phyloP scores from a whole-genome alignment of 1,140 invertebrate species.

The Conopomorpha cramerella region DNA sequence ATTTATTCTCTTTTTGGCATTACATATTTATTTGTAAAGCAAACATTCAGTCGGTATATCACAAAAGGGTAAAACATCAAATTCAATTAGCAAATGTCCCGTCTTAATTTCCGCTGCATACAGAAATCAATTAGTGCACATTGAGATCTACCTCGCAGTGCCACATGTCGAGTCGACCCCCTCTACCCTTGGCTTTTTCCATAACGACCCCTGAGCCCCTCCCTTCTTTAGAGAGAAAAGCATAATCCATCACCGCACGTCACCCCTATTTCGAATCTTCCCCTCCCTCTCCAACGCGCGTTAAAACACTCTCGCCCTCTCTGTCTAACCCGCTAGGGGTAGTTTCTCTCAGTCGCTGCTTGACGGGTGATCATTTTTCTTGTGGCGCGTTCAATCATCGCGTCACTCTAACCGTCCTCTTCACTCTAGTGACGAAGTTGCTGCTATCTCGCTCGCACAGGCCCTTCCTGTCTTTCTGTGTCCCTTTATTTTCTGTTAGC shows the following conservation, averaged over 20 bases:
- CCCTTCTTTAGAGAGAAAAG: constrained; percentile 63
- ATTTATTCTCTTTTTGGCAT: too few species aligned
- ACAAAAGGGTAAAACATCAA: too few species aligned
- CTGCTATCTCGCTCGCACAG: constrained; percentile 33
- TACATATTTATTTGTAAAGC: too few species aligned
- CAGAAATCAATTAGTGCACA: constrained; percentile 35
- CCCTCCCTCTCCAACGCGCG: constrained; percentile 24
- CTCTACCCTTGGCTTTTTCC: constrained; percentile 61
- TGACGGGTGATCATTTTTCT: constrained; percentile 65
- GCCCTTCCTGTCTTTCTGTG: constrained; percentile 59
- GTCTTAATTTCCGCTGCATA: too few species aligned
- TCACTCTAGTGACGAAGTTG: constrained; percentile 28
- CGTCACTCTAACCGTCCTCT: constrained; percentile 55
- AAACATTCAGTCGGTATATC: too few species aligned
- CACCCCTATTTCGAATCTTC: constrained; percentile 58
- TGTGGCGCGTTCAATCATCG: constrained; percentile 63
- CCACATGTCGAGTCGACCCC: constrained; percentile 54
- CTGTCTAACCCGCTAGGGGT: constrained; percentile 52
- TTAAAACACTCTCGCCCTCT: constrained; percentile 19
- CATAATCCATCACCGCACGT: constrained; percentile 63
- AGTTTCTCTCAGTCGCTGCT: constrained; percentile 63
- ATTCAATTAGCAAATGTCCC: too few species aligned
- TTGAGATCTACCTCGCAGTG: constrained; percentile 29
- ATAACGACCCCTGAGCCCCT: constrained; percentile 63
- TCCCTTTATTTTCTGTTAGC: constrained; percentile 61